Conservation (phyloP, 2,888 invertebrate genomes). For the Cephus spinipes region DNA sequence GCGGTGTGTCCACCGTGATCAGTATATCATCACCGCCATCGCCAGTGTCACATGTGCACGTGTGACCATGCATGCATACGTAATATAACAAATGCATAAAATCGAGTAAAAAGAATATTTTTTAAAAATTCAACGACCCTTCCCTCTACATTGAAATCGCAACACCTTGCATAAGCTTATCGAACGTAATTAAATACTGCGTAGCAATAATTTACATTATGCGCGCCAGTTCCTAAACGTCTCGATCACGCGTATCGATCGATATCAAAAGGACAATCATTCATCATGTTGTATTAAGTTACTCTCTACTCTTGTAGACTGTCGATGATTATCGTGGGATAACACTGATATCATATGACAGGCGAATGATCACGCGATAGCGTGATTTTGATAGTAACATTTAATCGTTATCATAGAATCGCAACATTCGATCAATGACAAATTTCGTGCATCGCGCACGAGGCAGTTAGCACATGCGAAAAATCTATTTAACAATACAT, state of each 20-base stretch:
- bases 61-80: conserved; percentile 1
- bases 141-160: background rate
- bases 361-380: background rate
- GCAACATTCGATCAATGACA: background rate
- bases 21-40: background rate
- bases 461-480: background rate
- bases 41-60: background rate
- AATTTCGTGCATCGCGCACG: background rate
- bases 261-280: background rate
- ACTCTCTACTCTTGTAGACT: background rate
- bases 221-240: background rate
- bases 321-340: background rate
- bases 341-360: background rate
- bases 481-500: background rate
- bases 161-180: background rate
- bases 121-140: background rate
- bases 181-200: background rate
- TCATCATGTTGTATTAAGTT: background rate
- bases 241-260: background rate
- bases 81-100: background rate
- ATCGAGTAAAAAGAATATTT: background rate
- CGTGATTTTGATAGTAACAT: background rate
- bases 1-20: background rate
- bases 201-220: background rate
- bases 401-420: background rate